Percentiles rank a stretch among this genome's conserved stretches.
Conservation (phyloP, 2,888 invertebrate genomes). For the Hypena proboscidalis region DNA sequence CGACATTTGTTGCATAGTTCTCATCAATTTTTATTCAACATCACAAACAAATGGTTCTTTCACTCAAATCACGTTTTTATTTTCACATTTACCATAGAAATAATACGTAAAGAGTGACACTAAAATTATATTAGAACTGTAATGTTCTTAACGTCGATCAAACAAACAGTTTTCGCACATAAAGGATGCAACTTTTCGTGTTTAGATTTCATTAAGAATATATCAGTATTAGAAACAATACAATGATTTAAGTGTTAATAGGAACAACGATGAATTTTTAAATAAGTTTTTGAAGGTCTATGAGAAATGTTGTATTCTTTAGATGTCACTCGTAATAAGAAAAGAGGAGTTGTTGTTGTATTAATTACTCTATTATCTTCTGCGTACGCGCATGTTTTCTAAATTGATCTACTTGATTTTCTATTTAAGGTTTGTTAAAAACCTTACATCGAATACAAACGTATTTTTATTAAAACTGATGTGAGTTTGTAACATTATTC, state of each 20-base stretch:
- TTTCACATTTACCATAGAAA: slow-evolving; percentile 9
- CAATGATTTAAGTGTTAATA: slow-evolving; percentile 42
- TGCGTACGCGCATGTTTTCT: slow-evolving; percentile 20
- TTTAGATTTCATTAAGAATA: slow-evolving; percentile 22
- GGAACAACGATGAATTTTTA: slow-evolving; percentile 20
- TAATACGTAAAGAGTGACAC: slow-evolving; percentile 9
- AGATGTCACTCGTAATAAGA: slow-evolving; percentile 12
- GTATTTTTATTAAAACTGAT: too few species aligned
- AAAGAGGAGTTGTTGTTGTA: slow-evolving; percentile 5
- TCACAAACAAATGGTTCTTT: slow-evolving; percentile 18
- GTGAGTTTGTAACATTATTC: too few species aligned
- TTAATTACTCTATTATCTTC: slow-evolving; percentile 23
- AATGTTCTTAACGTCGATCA: slow-evolving; percentile 16
- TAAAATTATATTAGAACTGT: slow-evolving; percentile 20
- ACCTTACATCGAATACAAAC: too few species aligned
- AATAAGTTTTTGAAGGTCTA: slow-evolving; percentile 18
- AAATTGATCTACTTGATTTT: too few species aligned
- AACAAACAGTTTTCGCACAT: slow-evolving; percentile 22
- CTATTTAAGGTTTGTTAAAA: too few species aligned
- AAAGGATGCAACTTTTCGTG: slow-evolving; percentile 15
- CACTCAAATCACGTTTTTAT: slow-evolving; percentile 24
- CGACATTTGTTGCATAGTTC: background rate
- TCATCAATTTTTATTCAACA: slow-evolving; percentile 9
- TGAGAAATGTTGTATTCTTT: slow-evolving; percentile 5
- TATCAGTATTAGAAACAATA: slow-evolving; percentile 24